A percentile compares a stretch with the other conserved stretches of the same genome.
Conservation (phyloP, 2,113 vertebrate species). For the Prolemur simus region DNA sequence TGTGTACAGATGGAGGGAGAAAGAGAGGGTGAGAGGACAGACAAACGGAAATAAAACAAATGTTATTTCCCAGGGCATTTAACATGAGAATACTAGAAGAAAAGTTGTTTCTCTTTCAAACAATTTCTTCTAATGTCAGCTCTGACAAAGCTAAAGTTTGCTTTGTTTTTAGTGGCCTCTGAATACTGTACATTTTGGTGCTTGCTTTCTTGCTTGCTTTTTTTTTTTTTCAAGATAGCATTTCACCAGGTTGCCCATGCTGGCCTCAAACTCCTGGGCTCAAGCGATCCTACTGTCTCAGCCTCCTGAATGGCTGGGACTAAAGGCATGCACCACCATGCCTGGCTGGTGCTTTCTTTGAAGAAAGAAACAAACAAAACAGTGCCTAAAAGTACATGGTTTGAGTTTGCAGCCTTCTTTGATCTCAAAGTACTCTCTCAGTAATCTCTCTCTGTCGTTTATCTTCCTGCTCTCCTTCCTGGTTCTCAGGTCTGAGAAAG, state of each 20-base stretch:
- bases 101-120: background rate
- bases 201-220: background rate
- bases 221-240: background rate
- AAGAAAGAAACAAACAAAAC: background rate
- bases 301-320: background rate
- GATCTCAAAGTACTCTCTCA: background rate
- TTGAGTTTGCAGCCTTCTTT: background rate
- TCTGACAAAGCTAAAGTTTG: background rate
- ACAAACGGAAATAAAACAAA: background rate
- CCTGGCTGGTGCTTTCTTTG: background rate
- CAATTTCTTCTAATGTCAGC: background rate
- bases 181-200: accelerated
- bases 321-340: too few species aligned
- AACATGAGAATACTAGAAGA: background rate
- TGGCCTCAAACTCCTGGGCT: background rate
- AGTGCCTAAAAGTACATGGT: background rate
- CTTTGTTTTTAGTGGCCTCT: background rate
- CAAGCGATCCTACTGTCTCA: background rate
- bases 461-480: constrained; percentile 3
- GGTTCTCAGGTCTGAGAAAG: constrained; percentile 87
- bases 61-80: background rate
- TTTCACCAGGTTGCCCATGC: background rate
- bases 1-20: background rate
- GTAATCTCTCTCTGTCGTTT: background rate
- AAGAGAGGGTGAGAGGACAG: background rate